Evolutionary conservation across 2,113 vertebrate species (phyloP).

Genomic region (Lethenteron reissneri): DNA sequence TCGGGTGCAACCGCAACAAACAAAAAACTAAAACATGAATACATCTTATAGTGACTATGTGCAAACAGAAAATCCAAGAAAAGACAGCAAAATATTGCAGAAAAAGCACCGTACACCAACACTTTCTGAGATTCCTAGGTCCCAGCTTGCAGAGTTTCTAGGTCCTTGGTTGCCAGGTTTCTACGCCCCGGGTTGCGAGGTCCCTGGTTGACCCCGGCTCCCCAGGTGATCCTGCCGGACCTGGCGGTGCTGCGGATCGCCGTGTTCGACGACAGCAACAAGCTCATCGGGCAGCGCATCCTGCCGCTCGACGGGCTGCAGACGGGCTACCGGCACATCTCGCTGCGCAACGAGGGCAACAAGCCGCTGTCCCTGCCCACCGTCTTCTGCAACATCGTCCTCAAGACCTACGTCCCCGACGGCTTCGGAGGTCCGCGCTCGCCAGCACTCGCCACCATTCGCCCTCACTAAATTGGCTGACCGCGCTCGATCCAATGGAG

Average conservation of each 20-base stretch:
- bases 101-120: no score
- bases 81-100: no score
- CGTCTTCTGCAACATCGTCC: constrained; percentile 78
- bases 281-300: constrained; percentile 82
- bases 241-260: constrained; percentile 72
- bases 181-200: neutral
- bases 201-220: neutral
- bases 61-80: no score
- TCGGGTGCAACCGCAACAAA: no score
- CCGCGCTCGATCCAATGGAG: no score
- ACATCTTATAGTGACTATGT: no score
- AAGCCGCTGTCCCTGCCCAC: constrained; percentile 58
- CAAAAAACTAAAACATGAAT: no score
- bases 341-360: constrained; percentile 78
- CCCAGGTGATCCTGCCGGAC: constrained; percentile 67
- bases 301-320: constrained; percentile 77
- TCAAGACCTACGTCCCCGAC: constrained; percentile 92
- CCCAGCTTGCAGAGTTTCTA: neutral
- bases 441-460: no score
- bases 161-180: neutral
- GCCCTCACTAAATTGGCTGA: no score
- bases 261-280: constrained; percentile 88
- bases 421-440: constrained; percentile 56
- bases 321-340: constrained; percentile 91
- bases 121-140: neutral